These are phyloP conservation scores for Morus bassanus DNA, from an alignment of 2,797 vertebrate species.

Conservation along the genomic window DNA sequence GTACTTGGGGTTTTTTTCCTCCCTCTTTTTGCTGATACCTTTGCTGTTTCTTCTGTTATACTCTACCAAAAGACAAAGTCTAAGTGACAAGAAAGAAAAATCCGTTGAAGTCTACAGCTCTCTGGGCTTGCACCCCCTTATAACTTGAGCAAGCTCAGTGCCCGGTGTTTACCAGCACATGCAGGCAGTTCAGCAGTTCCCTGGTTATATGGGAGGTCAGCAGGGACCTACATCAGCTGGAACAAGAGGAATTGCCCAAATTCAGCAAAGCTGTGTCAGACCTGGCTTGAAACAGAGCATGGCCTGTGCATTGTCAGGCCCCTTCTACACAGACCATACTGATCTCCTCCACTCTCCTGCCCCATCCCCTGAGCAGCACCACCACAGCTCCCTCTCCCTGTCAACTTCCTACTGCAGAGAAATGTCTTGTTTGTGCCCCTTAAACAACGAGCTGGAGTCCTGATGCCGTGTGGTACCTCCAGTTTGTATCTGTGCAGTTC, in stretches of 20 bases:
- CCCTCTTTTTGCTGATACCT: not conserved
- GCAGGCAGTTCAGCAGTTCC: not conserved
- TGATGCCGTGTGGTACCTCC: not conserved
- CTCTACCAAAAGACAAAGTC: not conserved
- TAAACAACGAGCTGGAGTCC: not conserved
- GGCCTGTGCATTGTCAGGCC: not conserved
- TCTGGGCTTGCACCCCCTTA: not conserved
- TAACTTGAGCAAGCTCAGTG: not conserved
- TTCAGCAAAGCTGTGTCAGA: not conserved
- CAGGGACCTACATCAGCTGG: not conserved
- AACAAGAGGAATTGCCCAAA: not conserved
- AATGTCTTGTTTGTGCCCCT: not conserved
- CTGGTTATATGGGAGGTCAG: not conserved
- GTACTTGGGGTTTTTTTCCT: fast-evolving
- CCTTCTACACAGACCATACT: not conserved
- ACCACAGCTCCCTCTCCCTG: not conserved
- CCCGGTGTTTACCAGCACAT: not conserved
- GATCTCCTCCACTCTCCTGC: not conserved
- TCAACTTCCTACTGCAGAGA: not conserved
- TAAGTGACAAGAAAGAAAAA: not conserved
- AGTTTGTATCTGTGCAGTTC: not conserved
- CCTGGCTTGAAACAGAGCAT: not conserved
- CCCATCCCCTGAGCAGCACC: not conserved
- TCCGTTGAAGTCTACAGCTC: not conserved
- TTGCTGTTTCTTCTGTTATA: not conserved